These are phyloP conservation scores for Limnothrissa miodon DNA, from an alignment of 2,113 vertebrate species.

Conservation along the genomic window DNA sequence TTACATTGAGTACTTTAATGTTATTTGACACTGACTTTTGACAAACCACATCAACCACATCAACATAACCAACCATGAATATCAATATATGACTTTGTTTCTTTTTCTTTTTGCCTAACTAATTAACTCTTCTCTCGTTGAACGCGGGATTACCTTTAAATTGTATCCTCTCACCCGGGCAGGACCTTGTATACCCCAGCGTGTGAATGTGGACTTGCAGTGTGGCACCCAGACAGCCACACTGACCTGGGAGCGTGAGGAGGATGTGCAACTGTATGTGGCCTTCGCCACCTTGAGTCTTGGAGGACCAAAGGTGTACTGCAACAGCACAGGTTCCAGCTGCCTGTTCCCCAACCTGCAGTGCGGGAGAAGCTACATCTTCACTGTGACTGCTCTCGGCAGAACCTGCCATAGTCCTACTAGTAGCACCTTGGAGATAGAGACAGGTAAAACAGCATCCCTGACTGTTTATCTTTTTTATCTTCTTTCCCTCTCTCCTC, in stretches of 20 bases:
- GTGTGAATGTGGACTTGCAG: constrained; percentile 58
- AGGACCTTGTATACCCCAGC: constrained; percentile 70
- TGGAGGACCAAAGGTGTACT: constrained; percentile 42
- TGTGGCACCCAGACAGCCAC: constrained; percentile 57
- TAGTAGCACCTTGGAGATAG: constrained; percentile 54
- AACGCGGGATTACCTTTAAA: background rate
- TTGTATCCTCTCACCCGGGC: background rate
- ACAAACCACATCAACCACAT: background rate
- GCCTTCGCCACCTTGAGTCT: constrained; percentile 49
- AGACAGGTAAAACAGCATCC: constrained; percentile 60
- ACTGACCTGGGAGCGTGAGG: constrained; percentile 62
- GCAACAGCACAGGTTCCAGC: constrained; percentile 61
- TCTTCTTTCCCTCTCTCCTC: background rate
- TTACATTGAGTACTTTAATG: background rate
- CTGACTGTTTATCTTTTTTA: background rate
- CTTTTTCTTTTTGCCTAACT: background rate
- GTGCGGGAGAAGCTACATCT: constrained; percentile 64
- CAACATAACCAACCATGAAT: background rate
- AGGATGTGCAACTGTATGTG: constrained; percentile 58
- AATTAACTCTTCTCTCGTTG: background rate
- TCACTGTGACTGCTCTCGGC: constrained; percentile 59
- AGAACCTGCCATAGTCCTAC: constrained; percentile 56
- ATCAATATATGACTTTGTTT: too few relatives aligned
- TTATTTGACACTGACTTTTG: background rate
- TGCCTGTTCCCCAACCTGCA: constrained; percentile 61